phyloP scores from a whole-genome alignment of 2,797 vertebrate species.

The Iguana delicatissima region DNA sequence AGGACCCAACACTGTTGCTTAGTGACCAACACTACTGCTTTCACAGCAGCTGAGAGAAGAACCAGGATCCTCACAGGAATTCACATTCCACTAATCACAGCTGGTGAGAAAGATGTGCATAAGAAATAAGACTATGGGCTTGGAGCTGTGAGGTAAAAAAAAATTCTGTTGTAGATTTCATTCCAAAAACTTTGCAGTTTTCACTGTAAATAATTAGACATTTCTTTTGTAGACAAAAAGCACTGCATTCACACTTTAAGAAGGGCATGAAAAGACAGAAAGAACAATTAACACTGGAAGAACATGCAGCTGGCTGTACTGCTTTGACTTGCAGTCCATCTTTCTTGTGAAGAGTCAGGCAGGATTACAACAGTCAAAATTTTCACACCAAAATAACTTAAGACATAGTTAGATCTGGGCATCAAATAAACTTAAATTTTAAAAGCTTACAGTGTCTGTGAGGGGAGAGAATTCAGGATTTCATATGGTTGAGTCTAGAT shows the following conservation, averaged over 20 bases:
- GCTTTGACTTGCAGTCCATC: conserved; percentile 1
- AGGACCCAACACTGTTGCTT: conserved; percentile 17
- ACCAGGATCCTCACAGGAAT: not conserved
- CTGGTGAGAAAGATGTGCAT: conserved; percentile 15
- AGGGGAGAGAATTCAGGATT: not conserved
- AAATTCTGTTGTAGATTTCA: conserved; percentile 3
- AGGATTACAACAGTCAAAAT: not conserved
- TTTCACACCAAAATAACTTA: not conserved
- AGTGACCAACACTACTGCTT: not conserved
- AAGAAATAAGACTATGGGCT: not conserved
- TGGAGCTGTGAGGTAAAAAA: not conserved
- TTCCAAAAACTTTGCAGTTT: not conserved
- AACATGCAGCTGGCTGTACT: not conserved
- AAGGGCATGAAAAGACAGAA: not conserved
- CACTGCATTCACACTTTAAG: not conserved
- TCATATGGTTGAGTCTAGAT: not conserved
- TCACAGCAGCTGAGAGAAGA: not conserved
- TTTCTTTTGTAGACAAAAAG: rapidly evolving
- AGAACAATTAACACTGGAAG: not conserved
- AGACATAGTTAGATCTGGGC: not conserved
- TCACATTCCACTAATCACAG: not conserved
- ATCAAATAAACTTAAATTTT: not conserved
- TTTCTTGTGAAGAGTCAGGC: not conserved
- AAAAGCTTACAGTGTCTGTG: not conserved
- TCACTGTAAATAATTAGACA: rapidly evolving